These are phyloP conservation scores for Tichodroma muraria DNA, from an alignment of 2,113 vertebrate genomes.

Conservation along the genomic window DNA sequence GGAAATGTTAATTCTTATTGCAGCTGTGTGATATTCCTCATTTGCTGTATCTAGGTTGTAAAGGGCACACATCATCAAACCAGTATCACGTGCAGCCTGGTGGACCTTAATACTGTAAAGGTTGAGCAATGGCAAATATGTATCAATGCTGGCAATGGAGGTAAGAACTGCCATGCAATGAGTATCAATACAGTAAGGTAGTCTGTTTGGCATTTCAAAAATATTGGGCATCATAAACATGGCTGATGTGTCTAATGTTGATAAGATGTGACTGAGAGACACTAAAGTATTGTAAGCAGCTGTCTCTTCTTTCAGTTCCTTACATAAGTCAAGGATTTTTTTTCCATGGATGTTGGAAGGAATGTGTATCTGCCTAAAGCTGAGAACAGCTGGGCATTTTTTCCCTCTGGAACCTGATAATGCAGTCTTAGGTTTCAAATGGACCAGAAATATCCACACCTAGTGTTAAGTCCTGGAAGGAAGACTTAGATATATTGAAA, in stretches of 20 bases:
- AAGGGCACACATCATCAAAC: not conserved
- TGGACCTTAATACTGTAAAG: not conserved
- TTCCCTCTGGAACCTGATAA: constrained; percentile 4
- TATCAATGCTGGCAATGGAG: not conserved
- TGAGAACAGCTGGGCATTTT: constrained; percentile 32
- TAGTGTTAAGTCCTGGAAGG: not conserved
- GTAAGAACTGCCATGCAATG: not conserved
- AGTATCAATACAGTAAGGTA: not conserved
- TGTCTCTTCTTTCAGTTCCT: not conserved
- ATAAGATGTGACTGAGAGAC: not conserved
- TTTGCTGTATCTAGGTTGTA: not conserved
- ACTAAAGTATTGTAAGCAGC: not conserved
- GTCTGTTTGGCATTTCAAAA: not conserved
- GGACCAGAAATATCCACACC: constrained; percentile 2
- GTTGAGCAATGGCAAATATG: not conserved
- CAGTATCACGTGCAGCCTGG: not conserved
- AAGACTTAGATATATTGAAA: not conserved
- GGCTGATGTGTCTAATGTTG: not conserved
- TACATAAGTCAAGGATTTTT: not conserved
- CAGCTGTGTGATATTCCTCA: not conserved
- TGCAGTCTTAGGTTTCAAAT: not conserved
- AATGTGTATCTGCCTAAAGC: constrained; percentile 16
- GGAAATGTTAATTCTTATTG: not conserved
- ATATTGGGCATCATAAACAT: not conserved
- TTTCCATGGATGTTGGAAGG: constrained; percentile 7